Evolutionary conservation across 2,888 invertebrate genomes (phyloP), one percentile per base, ranked within the genome.

Genomic region (Heterodera filipjevi): DNA sequence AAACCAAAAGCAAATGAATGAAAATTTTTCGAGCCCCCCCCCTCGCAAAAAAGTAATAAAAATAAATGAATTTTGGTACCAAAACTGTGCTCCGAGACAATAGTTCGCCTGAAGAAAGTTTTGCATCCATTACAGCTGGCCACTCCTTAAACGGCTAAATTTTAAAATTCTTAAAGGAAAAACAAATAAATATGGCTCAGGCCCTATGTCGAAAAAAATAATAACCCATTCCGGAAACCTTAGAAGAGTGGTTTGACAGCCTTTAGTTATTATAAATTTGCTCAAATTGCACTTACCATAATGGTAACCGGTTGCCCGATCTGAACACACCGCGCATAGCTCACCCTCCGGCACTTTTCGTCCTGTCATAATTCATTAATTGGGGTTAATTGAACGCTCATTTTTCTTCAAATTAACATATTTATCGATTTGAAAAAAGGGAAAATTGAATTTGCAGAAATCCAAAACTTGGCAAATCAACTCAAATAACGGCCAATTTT

Each of bases 31-130:
- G 12, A 39, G 6, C 12, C 39, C 39, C 12, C 39, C 12, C 39
- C 39, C 19, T 49, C 49, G 16, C 49, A 49, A 49, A 72, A 35
- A 44, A 30, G 19, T 71, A 32, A 49, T 22, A 73, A 72, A 22
- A 22, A 35, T n/a, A 27, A 27, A 46, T 30, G 1, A 10, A 73
- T 8, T 27, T 14, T 39, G 19, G 22, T 46, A 75, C 75, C 75
- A 81, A 88, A 88, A 6, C 86, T 87, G 73, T 88, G 88, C 77
- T 87, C 88, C 49, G 87, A 87, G 68, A 88, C 88, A 71, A 88
- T 89, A 39, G 88, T 88, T 75, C 88, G 81, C 70, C 88, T 86
- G 80, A 88, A 88, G 81, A 88, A 88, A 12, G 88, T 88, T 81
- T 88, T 87, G 81, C 86, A 79, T 30, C 66, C 88, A 81, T 88